Conservation (phyloP, 1,140 invertebrate genomes). For the Dreissena polymorpha region DNA sequence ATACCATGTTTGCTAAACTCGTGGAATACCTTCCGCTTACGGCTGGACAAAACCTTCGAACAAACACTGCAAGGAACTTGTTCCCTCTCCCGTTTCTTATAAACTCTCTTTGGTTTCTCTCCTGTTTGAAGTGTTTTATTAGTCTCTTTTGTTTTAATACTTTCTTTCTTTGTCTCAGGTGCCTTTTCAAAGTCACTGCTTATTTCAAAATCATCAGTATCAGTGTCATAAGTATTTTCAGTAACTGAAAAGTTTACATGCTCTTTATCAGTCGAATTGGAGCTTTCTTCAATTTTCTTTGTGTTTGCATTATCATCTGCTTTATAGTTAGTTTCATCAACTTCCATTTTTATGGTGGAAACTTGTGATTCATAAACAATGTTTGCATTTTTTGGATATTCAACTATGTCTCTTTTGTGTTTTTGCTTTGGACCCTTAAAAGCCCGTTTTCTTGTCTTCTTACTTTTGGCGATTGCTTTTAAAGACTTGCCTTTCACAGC, state of each 20-base stretch:
- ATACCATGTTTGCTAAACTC: constrained; percentile 54
- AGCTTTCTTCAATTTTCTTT: neutral
- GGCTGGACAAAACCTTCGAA: constrained; percentile 33
- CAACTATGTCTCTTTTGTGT: neutral
- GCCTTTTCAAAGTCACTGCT: constrained; percentile 29
- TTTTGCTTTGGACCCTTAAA: neutral
- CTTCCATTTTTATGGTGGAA: constrained; percentile 1
- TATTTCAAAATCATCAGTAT: constrained; percentile 25
- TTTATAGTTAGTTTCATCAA: neutral
- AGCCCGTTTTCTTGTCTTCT: neutral
- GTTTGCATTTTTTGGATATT: neutral
- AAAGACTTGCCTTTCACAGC: neutral
- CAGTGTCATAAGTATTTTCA: constrained; percentile 22
- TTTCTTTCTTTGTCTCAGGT: constrained; percentile 11
- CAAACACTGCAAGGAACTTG: constrained; percentile 38
- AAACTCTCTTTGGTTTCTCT: constrained; percentile 4
- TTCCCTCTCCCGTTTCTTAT: constrained; percentile 25
- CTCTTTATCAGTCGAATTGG: neutral
- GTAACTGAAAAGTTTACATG: neutral
- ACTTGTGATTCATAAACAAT: neutral
- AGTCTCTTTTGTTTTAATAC: neutral
- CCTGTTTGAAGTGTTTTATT: neutral
- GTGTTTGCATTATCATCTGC: neutral
- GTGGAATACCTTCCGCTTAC: constrained; percentile 44
- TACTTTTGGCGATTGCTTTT: neutral